Base-by-base conservation (phyloP, 1,140 invertebrate genomes). In the Papilio dardanus region DNA sequence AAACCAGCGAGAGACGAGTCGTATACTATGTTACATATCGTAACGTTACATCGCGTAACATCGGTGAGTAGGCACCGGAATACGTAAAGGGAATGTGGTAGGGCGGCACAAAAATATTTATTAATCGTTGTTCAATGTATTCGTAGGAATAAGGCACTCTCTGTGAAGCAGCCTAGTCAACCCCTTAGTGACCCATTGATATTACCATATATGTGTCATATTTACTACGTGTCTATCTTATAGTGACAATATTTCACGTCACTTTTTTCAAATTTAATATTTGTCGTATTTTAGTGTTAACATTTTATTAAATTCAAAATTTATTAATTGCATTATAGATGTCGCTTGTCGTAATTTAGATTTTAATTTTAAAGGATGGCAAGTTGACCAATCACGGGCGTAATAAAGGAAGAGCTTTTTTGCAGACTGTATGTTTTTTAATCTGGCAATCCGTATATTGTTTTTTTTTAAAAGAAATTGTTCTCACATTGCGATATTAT, bases 121-220 rank as follows among this genome's bases (percentile, higher is more conserved):
- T 75, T n/a, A n/a, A n/a, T 79, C 78, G 35, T 81, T 37, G 69
- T 80, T 84, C 78, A 81, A 80, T 86, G 83, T 88, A n/a, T 75
- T 85, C 80, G 77, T 86, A 86, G 77, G 46, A n/a, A 54, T 86
- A 84, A 85, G 79, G 37, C 81, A 88, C 81, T 74, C 81, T 83
- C 86, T 89, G 88, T 89, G 86, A 88, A 83, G 69, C 77, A 80
- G 78, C 77, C 87, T 90, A 90, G 88, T 90, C 88, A 88, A 77
- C 65, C 74, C 81, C 76, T 76, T 83, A 83, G 81, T 82, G 79
- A 80, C 78, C 81, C 66, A 58, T 33, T 33, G 10, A 3, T 7
- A 1, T 31, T 67, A 67, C 33, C 30, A 65, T 50, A 28, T 58
- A 58, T 58, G 65, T 67, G 30, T 67, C 65, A 35, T 54, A 24